Evolutionary conservation across 2,113 vertebrate species (phyloP).

Genomic region (Columbina picui): DNA sequence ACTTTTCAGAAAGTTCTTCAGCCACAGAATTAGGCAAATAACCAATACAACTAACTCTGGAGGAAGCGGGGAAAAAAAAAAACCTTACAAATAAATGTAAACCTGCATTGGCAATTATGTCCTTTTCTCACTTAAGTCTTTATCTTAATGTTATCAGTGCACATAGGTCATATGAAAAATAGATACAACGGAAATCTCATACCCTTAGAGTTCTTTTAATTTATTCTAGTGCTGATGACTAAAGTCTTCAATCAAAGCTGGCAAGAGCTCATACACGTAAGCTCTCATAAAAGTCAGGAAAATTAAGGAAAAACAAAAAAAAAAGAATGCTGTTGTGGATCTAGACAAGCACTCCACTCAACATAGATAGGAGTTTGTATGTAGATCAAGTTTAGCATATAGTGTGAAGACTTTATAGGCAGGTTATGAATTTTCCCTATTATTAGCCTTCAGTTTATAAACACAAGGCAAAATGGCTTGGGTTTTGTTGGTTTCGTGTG

Average conservation of each 20-base stretch:
- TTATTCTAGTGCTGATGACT: not conserved
- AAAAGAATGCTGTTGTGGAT: not conserved
- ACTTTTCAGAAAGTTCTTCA: not conserved
- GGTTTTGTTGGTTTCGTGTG: not conserved
- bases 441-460: not conserved
- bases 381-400: not conserved
- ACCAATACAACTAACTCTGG: not conserved
- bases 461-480: not conserved
- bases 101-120: not conserved
- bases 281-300: not conserved
- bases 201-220: not conserved
- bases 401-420: not conserved
- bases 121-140: not conserved
- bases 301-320: not conserved
- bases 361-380: rapidly evolving
- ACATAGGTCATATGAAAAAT: not conserved
- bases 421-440: not conserved
- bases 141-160: not conserved
- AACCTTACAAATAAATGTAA: not conserved
- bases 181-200: not conserved
- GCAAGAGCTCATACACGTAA: not conserved
- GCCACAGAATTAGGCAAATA: not conserved
- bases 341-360: not conserved
- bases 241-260: not conserved
- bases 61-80: not conserved